Base-by-base conservation (phyloP, 2,888 invertebrate species). In the Folsomia candida region DNA sequence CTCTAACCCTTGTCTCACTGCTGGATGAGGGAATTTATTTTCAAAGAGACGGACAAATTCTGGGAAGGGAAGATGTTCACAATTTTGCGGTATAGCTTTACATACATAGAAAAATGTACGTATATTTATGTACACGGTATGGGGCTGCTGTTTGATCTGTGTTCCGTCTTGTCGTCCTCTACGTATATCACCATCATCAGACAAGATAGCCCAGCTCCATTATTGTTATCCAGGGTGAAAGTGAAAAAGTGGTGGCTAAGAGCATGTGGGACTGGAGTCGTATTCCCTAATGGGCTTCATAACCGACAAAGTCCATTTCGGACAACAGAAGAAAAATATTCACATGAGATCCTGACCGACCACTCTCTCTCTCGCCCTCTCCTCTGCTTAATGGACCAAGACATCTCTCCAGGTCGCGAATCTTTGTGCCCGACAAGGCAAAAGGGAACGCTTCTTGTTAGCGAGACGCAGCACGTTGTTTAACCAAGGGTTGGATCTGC, bases 301-400 rank as follows among this genome's bases (percentile, higher is more conserved):
- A 64, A 51, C 69, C 58, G 57, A 57, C 51, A 60, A 70, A 64
- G 64, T 67, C 69, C 69, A 66, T 69, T 72, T 63, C 51, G n/a
- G 26, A 26, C 63, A 57, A 65, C 65, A 18, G 27, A 26, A 24
- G 47, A 59, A 67, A 71, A 68, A 72, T 69, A 69, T 72, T 69
- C 69, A 69, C 72, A 54, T 27, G 54, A 54, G 54, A 28, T 64
- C 64, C 58, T 9, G 37, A 37, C 37, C 37, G 14, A 37, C 37
- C 37, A 37, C 37, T 37, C 37, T 37, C 14, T 37, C 37, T 37
- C 14, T 37, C 14, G 37, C 37, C 37, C 37, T 37, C 37, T 37
- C 14, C 37, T 14, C 6, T 37, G 37, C 6, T 37, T 27, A 70
- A 65, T 65, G 65, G 65, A 64, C 63, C 63, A 64, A 64, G 51